Percentiles rank a stretch among this genome's conserved stretches.
These are phyloP conservation scores for Gymnodraco acuticeps DNA, from an alignment of 2,797 vertebrate species.

Conservation along the genomic window DNA sequence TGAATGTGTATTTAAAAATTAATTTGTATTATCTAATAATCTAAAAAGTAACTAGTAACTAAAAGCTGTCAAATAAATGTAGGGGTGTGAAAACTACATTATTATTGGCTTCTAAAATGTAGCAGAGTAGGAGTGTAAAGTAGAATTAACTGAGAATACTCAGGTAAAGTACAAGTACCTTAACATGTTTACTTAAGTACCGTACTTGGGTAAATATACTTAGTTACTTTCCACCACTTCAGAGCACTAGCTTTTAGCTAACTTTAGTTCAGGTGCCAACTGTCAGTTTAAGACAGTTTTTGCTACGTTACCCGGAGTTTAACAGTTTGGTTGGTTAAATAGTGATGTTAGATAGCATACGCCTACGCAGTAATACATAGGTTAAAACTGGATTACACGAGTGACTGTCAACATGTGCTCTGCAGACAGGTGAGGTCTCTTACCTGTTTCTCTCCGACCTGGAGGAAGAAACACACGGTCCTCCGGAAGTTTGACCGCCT, in stretches of 20 bases:
- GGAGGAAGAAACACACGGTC: conserved; percentile 34
- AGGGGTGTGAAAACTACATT: too few species aligned
- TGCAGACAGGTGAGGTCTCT: conserved; percentile 56
- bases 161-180: too few species aligned
- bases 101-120: too few species aligned
- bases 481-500: neutral
- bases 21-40: too few species aligned
- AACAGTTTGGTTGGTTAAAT: neutral
- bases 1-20: too few species aligned
- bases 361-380: neutral
- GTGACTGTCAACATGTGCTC: conserved; percentile 20
- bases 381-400: neutral
- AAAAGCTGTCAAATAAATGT: too few species aligned
- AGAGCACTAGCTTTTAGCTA: neutral
- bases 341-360: too few species aligned
- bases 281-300: neutral
- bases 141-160: too few species aligned
- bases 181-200: too few species aligned
- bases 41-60: too few species aligned
- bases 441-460: conserved; percentile 66
- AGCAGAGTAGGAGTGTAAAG: too few species aligned
- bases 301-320: neutral
- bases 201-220: too few species aligned
- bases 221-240: neutral
- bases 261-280: neutral